Base-by-base conservation (phyloP, 2,113 vertebrate species). In the Dolichallabes microphthalmus region DNA sequence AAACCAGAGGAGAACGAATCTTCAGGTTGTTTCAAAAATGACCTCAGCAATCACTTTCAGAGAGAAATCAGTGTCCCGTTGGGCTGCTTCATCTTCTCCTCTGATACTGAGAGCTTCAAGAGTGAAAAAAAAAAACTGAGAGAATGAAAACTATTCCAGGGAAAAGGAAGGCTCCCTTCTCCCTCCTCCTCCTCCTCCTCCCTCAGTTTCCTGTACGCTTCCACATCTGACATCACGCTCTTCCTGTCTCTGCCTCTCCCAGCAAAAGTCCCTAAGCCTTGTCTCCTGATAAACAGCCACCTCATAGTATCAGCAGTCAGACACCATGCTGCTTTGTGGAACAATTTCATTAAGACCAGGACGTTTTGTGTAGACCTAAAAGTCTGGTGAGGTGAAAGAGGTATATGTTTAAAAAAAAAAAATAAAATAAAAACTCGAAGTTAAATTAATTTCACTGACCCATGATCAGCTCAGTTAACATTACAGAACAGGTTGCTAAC, bases 201-300 rank as follows among this genome's bases (percentile, higher is more conserved):
- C 91, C 87, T 90, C 92, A 82, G 86, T 87, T 90, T 90, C 91
- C 89, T 77, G 85, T 86, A 68, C 85, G 15, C 89, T 93, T 94
- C 93, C 93, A 92, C 83, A 86, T 89, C 90, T 94, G 92, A 93
- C 92, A 93, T 92, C 93, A 93, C 83, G 77, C 89, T 81, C 90
- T 91, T 93, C 90, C 85, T 91, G 86, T 63, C 87, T 82, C 88
- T 91, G 90, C 90, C 86, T 66, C 17, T 87, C 69, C 25, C 19
- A 84, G 88, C 86, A 81, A 79, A 76, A 3, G 13, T 73, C 55
- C 79, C 55, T 52, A 53, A 14, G 60, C 82, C 77, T 88, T 80
- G 87, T 89, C 83, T 80, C 66, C 82, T 81, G 52, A 81, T 64
- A 64, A 80, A 64, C 32, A 60, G 80, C 80, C 73, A 74, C 57